These are phyloP conservation scores for Stigmatopora nigra DNA, from an alignment of 2,113 vertebrate species.

Conservation along the genomic window DNA sequence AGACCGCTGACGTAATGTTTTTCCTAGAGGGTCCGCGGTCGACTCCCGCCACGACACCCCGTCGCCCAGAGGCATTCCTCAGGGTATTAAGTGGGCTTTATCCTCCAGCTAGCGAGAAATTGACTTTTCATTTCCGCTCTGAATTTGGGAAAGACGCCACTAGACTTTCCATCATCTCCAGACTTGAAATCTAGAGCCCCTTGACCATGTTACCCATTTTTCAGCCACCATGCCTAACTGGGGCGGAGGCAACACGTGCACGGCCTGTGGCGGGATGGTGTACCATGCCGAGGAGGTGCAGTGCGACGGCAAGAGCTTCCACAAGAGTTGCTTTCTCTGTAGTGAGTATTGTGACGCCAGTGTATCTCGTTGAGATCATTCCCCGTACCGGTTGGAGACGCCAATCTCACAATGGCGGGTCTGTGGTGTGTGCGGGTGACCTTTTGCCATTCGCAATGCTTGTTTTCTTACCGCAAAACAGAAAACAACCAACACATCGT, in stretches of 20 bases:
- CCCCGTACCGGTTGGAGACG: not conserved
- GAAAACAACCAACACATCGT: no score
- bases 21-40: slow-evolving; percentile 1
- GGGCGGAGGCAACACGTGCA: slow-evolving; percentile 90
- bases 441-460: slow-evolving; percentile 3
- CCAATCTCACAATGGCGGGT: slow-evolving; percentile 32
- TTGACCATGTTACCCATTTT: not conserved
- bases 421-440: slow-evolving; percentile 9
- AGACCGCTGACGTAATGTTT: not conserved
- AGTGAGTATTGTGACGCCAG: slow-evolving; percentile 75
- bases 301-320: slow-evolving; percentile 88
- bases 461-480: no score
- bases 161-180: no score
- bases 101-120: slow-evolving; percentile 15
- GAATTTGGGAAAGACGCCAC: not conserved
- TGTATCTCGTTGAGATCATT: slow-evolving; percentile 3
- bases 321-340: slow-evolving; percentile 91
- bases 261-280: slow-evolving; percentile 76
- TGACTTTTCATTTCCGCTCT: not conserved
- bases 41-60: slow-evolving; percentile 16
- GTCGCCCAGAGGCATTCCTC: slow-evolving; percentile 35
- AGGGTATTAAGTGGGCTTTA: slow-evolving; percentile 36
- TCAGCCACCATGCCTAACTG: slow-evolving; percentile 84
- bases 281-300: slow-evolving; percentile 95
- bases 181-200: no score